Evolutionary conservation across 2,797 vertebrate genomes (phyloP), one percentile per base, ranked within the genome.

Genomic region (Remorina albescens): DNA sequence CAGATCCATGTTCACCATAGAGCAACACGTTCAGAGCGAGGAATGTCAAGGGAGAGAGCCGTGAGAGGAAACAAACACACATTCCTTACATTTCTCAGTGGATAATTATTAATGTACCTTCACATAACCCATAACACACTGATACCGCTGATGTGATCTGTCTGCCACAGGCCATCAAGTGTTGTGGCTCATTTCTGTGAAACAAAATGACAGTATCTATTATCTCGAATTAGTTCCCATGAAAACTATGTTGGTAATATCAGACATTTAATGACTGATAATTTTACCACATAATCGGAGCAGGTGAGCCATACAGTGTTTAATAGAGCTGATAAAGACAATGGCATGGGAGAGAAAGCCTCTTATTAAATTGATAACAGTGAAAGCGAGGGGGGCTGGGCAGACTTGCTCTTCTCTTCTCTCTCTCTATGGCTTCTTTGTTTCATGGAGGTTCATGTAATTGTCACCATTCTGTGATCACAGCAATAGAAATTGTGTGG

Each of bases 91-190:
- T 93, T 91, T 84, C 81, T 90, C 46, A 11, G 63, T 10, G 49
- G 83, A 70, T 88, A 93, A 92, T 93, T 76, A 93, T 93, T 93
- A 90, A 93, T 90, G 77, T 67, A 57, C 81, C 76, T 73, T 87
- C 74, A 51, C 44, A 76, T 32, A 26, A 68, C 56, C 54, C 49
- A 46, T 60, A 77, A 60, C 26, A 55, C 49, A 53, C 71, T 47
- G 81, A 82, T 72, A 79, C 13, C 41, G 54, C 4, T 23, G 59
- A 81, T 37, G 55, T 64, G 47, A 69, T 8, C 46, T 34, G 28
- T 56, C 37, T 47, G 64, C 75, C 55, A 19, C 41, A 26, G 64
- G 50, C 56, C 18, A 44, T 70, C 16, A 49, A 36, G 41, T 59
- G 67, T 37, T 72, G 9, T 42, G 55, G 71, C 61, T 68, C 59